Evolutionary conservation across 2,797 vertebrate species (phyloP).

Genomic region (Chaunax sp.): DNA sequence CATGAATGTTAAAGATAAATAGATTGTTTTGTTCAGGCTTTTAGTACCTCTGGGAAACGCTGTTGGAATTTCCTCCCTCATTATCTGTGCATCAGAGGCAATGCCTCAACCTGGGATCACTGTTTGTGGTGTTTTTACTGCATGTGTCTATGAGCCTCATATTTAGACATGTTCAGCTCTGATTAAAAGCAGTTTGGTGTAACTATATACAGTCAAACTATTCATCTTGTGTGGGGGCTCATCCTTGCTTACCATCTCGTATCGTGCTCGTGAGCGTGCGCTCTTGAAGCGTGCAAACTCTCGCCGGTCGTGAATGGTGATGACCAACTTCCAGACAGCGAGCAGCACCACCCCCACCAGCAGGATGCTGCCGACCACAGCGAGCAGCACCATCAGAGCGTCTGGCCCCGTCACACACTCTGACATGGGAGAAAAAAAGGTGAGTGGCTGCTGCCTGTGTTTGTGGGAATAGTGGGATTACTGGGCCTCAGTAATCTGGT

Average conservation of each 20-base stretch:
- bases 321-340: conserved; percentile 92
- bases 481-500: too few species aligned
- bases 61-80: too few species aligned
- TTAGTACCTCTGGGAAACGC: too few species aligned
- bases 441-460: not conserved
- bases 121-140: not conserved
- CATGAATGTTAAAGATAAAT: too few species aligned
- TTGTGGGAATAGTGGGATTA: too few species aligned
- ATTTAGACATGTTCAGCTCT: not conserved
- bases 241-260: conserved; percentile 90
- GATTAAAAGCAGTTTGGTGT: not conserved
- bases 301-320: conserved; percentile 93
- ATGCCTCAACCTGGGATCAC: too few species aligned
- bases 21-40: too few species aligned
- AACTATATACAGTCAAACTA: too few species aligned
- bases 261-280: conserved; percentile 92
- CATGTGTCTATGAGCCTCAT: not conserved
- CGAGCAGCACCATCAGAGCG: conserved; percentile 87
- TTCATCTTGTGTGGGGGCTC: too few species aligned
- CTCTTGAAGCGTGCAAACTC: conserved; percentile 95
- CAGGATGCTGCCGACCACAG: conserved; percentile 84
- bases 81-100: too few species aligned
- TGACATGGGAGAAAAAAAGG: conserved; percentile 57
- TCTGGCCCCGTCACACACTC: conserved; percentile 89
- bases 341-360: conserved; percentile 87